Conservation (phyloP, 2,888 invertebrate genomes). For the Torymus texanus region DNA sequence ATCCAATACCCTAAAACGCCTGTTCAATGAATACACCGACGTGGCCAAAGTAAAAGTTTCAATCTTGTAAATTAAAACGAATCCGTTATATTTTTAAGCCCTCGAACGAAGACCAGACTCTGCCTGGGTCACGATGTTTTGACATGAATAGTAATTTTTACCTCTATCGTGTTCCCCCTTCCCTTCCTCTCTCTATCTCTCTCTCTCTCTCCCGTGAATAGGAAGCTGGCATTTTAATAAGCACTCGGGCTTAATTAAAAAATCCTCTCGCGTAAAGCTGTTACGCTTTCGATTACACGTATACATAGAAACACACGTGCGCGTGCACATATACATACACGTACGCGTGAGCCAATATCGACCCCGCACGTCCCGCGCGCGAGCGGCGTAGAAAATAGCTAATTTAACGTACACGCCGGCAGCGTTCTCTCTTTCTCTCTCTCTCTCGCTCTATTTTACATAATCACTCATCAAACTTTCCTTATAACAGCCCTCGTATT, state of each 20-base stretch:
- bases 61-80: background rate
- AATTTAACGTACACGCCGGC: background rate
- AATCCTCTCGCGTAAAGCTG: background rate
- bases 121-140: too few relatives aligned
- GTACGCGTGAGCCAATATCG: background rate
- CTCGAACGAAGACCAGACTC: too few relatives aligned
- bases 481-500: slow-evolving; percentile 31
- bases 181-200: too few relatives aligned
- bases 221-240: slow-evolving; percentile 23
- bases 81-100: background rate
- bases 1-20: too few relatives aligned
- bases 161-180: background rate
- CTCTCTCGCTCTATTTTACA: slow-evolving; percentile 28
- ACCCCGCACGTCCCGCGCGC: background rate
- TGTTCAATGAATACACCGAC: background rate
- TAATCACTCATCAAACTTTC: slow-evolving; percentile 34
- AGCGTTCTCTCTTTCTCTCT: background rate
- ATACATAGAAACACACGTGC: background rate
- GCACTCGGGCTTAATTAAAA: slow-evolving; percentile 26
- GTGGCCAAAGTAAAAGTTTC: background rate
- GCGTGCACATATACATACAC: background rate
- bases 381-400: too few relatives aligned
- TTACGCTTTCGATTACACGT: background rate
- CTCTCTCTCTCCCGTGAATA: background rate
- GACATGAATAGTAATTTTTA: slow-evolving; percentile 26